These are phyloP conservation scores for Cryptophagus acutangulus DNA, from an alignment of 2,888 invertebrate genomes.

Conservation along the genomic window DNA sequence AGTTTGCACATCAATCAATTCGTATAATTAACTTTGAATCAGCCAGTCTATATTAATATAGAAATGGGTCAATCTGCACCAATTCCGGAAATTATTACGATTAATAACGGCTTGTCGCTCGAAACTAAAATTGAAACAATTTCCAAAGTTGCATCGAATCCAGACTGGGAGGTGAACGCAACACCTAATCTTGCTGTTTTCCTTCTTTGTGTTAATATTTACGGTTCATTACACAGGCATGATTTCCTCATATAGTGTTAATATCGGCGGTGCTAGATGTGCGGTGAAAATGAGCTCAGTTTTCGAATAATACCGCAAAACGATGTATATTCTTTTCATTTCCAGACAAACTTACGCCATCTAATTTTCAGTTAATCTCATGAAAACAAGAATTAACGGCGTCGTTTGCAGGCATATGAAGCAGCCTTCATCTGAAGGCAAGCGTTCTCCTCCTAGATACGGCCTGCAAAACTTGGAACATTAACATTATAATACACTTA, in stretches of 20 bases:
- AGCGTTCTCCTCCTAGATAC: conserved; percentile 35
- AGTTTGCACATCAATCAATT: conserved; percentile 14
- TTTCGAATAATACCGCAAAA: conserved; percentile 45
- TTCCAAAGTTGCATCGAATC: too few relatives aligned
- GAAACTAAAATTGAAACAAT: too few relatives aligned
- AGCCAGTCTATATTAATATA: conserved; percentile 12
- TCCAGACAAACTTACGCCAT: conserved; percentile 49
- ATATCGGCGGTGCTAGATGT: conserved; percentile 30
- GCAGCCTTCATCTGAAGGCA: conserved; percentile 38
- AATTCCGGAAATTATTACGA: conserved; percentile 23
- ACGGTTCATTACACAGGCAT: conserved; percentile 37
- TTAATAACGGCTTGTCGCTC: conserved; percentile 21
- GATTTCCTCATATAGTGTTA: conserved; percentile 34
- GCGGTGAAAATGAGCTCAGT: conserved; percentile 37
- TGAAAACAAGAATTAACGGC: conserved; percentile 50
- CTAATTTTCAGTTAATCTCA: conserved; percentile 51
- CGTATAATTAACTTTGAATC: conserved; percentile 19
- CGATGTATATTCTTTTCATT: conserved; percentile 47
- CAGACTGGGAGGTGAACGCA: too few relatives aligned
- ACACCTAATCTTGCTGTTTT: conserved; percentile 13
- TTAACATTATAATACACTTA: conserved; percentile 49
- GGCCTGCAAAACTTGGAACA: conserved; percentile 45
- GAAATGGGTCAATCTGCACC: conserved; percentile 23
- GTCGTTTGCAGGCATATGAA: conserved; percentile 50
- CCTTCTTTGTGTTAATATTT: conserved; percentile 40